Evolutionary conservation across 1,140 invertebrate species (phyloP).

Genomic region (Rhagoletis pomonella): DNA sequence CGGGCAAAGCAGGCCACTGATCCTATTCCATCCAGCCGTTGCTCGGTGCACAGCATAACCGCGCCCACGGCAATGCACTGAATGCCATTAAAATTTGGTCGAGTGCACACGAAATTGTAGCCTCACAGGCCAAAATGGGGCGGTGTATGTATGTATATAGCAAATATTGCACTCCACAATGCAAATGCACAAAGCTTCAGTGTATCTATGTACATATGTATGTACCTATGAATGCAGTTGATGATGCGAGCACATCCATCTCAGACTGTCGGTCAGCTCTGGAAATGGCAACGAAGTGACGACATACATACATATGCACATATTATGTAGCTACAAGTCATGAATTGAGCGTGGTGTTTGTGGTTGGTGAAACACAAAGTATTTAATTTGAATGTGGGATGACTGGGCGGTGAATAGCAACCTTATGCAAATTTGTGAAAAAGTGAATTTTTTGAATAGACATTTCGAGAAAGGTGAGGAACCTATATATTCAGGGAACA

Average conservation of each 20-base stretch:
- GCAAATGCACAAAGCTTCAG: neutral
- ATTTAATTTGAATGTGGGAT: neutral
- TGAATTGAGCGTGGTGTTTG: neutral
- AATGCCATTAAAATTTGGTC: conserved; percentile 40
- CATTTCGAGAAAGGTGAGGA: too few relatives aligned
- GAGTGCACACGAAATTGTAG: neutral
- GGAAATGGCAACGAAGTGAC: conserved; percentile 33
- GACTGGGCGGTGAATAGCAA: conserved; percentile 9
- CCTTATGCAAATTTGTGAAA: neutral
- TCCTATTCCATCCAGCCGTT: conserved; percentile 36
- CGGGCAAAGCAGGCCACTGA: conserved; percentile 45
- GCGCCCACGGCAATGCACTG: neutral
- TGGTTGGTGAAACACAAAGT: neutral
- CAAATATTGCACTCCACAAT: neutral
- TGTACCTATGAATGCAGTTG: conserved; percentile 8
- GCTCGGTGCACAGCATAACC: neutral
- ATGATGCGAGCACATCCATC: conserved; percentile 17
- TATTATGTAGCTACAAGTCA: neutral
- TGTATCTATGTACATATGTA: too few relatives aligned
- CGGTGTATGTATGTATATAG: neutral
- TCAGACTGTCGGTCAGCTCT: neutral
- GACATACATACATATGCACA: too few relatives aligned
- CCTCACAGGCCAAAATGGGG: neutral
- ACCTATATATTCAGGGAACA: too few relatives aligned
- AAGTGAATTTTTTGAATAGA: too few relatives aligned